Evolutionary conservation across 53 echinoderm and acorn worm species (phyloP).

Genomic region (Patiria pectinifera): DNA sequence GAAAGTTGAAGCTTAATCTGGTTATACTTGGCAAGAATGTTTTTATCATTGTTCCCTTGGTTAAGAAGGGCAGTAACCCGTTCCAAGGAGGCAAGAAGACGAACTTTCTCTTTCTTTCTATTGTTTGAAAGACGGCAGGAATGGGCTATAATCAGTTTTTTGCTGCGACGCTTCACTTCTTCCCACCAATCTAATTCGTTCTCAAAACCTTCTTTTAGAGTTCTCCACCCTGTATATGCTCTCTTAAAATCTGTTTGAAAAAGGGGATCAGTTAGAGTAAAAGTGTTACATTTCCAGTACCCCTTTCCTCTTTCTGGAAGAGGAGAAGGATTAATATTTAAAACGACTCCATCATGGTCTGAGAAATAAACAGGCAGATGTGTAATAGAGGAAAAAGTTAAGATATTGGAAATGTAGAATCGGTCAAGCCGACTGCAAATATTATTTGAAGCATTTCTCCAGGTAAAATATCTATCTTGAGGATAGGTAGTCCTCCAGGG

Average conservation of each 20-base stretch:
- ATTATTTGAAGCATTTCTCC: constrained; percentile 48
- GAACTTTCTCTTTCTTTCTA: not conserved
- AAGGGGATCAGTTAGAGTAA: constrained; percentile 21
- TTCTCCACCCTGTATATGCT: constrained; percentile 54
- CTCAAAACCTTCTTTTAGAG: constrained; percentile 55
- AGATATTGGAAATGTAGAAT: constrained; percentile 41
- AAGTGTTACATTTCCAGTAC: constrained; percentile 71
- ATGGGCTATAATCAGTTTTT: constrained; percentile 56
- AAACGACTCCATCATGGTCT: constrained; percentile 55
- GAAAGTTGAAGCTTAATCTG: not conserved
- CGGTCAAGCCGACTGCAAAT: constrained; percentile 60
- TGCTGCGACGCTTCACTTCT: constrained; percentile 43
- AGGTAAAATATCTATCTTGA: constrained; percentile 22
- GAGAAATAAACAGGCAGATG: constrained; percentile 39
- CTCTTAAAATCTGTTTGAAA: constrained; percentile 47
- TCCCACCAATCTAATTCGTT: constrained; percentile 69
- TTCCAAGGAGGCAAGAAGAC: not conserved
- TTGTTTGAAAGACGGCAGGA: not conserved
- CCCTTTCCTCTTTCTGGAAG: constrained; percentile 6
- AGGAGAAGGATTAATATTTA: not conserved
- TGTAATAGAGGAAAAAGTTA: not conserved
- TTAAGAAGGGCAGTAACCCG: not conserved
- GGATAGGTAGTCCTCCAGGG: not conserved
- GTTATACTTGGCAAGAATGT: not conserved
- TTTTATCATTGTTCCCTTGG: not conserved